A percentile compares a stretch with the other conserved stretches of the same genome.
phyloP scores from a whole-genome alignment of 2,888 invertebrate species.

The Aphidoletes aphidimyza region DNA sequence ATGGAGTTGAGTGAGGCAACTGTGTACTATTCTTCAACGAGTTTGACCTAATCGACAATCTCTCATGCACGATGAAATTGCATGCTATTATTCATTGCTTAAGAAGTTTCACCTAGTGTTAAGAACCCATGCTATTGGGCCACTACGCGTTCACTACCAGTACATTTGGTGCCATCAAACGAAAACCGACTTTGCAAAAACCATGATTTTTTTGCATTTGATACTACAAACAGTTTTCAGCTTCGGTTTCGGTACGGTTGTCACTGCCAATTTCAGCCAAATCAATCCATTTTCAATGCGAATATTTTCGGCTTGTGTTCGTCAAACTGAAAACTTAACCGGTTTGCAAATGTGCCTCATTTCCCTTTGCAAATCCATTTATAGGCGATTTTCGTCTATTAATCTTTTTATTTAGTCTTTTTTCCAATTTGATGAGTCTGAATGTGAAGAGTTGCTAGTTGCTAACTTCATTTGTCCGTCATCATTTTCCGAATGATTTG shows the following conservation, averaged over 20 bases:
- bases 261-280: too few relatives aligned
- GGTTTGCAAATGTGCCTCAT: background rate
- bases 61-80: slow-evolving; percentile 41
- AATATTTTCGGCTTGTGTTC: too few relatives aligned
- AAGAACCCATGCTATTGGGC: too few relatives aligned
- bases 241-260: too few relatives aligned
- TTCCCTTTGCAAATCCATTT: background rate
- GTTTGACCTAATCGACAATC: slow-evolving; percentile 35
- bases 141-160: too few relatives aligned
- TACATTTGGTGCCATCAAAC: background rate
- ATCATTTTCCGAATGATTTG: background rate
- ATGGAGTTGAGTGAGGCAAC: slow-evolving; percentile 24
- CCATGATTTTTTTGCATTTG: background rate
- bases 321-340: background rate
- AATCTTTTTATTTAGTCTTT: too few relatives aligned
- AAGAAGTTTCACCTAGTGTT: slow-evolving; percentile 1
- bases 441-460: background rate
- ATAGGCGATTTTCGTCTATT: background rate
- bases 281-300: too few relatives aligned
- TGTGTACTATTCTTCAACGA: background rate
- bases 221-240: too few relatives aligned
- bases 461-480: too few relatives aligned
- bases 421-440: background rate
- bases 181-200: background rate
- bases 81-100: slow-evolving; percentile 27